Percentiles rank a stretch among this genome's conserved stretches.
Evolutionary conservation across 1,140 invertebrate genomes (phyloP).

Genomic region (Drosophila miranda): DNA sequence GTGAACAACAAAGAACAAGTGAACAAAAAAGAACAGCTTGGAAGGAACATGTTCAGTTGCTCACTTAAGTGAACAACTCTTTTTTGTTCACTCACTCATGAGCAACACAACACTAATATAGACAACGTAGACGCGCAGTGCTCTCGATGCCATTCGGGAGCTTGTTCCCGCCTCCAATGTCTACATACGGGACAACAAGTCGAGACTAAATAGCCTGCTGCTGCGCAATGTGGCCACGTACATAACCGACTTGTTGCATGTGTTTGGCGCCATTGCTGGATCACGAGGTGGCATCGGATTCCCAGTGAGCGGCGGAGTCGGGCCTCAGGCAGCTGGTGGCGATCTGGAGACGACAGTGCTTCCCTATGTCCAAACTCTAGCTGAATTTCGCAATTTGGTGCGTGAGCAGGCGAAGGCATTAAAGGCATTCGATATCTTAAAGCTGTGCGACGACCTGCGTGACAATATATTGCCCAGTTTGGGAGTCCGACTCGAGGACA

Average conservation of each 20-base stretch:
- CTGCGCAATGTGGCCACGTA: constrained; percentile 89
- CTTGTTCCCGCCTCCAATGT: constrained; percentile 92
- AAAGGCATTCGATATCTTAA: constrained; percentile 90
- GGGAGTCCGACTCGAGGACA: constrained; percentile 97
- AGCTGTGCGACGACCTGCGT: constrained; percentile 93
- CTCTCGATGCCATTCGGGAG: constrained; percentile 92
- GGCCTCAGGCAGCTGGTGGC: constrained; percentile 84
- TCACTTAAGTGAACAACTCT: too few relatives aligned
- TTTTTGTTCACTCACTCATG: too few relatives aligned
- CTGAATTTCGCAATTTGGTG: constrained; percentile 93
- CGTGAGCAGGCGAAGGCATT: constrained; percentile 88
- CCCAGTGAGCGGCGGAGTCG: constrained; percentile 85
- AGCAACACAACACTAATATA: too few relatives aligned
- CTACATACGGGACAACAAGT: constrained; percentile 89
- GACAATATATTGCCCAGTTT: constrained; percentile 94
- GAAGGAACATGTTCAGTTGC: too few relatives aligned
- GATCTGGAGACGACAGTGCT: constrained; percentile 89
- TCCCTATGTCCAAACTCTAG: constrained; percentile 93
- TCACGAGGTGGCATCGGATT: constrained; percentile 90
- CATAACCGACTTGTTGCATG: constrained; percentile 92
- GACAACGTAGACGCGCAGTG: constrained; percentile 96
- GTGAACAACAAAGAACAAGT: too few relatives aligned
- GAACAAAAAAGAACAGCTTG: too few relatives aligned
- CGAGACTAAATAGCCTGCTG: constrained; percentile 82
- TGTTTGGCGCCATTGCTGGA: constrained; percentile 93